Evolutionary conservation across 2,888 invertebrate genomes (phyloP).

Genomic region (Deladenus siricidicola): DNA sequence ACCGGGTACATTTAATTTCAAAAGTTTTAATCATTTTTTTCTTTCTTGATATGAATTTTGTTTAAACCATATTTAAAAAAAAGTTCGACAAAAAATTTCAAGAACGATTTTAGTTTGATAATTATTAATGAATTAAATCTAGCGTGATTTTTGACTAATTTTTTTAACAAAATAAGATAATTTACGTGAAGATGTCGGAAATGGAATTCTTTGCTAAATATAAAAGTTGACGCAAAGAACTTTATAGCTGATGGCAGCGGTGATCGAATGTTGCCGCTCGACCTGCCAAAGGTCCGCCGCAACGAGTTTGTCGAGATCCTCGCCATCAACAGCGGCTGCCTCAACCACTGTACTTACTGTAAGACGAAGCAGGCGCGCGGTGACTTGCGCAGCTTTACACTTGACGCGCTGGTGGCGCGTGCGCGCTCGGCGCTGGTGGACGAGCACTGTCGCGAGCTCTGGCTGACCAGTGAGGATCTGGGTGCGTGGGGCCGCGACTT

Average conservation of each 20-base stretch:
- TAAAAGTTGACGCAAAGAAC: too few species aligned
- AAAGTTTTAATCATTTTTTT: too few species aligned
- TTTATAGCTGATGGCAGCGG: too few species aligned
- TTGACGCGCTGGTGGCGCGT: slow-evolving; percentile 55
- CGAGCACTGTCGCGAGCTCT: slow-evolving; percentile 89
- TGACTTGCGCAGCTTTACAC: slow-evolving; percentile 74
- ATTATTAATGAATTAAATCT: too few species aligned
- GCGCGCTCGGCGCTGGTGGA: slow-evolving; percentile 37
- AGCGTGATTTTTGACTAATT: too few species aligned
- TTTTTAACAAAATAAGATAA: too few species aligned
- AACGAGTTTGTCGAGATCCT: slow-evolving; percentile 88
- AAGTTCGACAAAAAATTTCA: background rate
- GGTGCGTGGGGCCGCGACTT: slow-evolving; percentile 95
- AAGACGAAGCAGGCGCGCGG: slow-evolving; percentile 78
- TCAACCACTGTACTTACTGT: slow-evolving; percentile 84
- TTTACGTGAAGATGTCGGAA: too few species aligned
- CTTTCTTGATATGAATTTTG: background rate
- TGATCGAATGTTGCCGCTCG: slow-evolving; percentile 67
- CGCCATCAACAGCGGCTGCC: slow-evolving; percentile 60
- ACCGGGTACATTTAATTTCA: too few species aligned
- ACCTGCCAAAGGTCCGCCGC: slow-evolving; percentile 83
- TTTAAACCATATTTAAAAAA: background rate
- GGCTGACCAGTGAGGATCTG: slow-evolving; percentile 95
- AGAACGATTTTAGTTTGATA: too few species aligned
- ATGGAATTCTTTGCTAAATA: too few species aligned